Conservation (phyloP, 2,797 vertebrate species). For the Holocentrus rufus region DNA sequence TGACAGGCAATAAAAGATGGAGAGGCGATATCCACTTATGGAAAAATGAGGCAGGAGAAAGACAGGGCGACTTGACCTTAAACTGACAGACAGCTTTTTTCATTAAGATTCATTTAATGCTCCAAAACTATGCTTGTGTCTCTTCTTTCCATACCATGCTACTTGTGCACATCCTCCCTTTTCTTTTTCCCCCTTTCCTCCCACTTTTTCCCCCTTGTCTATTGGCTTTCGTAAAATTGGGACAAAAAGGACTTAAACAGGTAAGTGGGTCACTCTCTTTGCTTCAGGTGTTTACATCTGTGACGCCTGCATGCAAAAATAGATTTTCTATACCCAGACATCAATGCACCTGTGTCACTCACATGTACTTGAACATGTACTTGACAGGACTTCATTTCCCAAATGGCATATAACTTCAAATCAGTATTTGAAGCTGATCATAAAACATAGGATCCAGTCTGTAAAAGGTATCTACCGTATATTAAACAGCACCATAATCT, state of each 20-base stretch:
- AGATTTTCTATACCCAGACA: slow-evolving; percentile 33
- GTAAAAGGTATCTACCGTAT: too few relatives aligned
- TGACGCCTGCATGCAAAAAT: slow-evolving; percentile 45
- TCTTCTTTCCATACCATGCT: not conserved
- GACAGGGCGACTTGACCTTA: slow-evolving; percentile 39
- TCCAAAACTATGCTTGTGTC: not conserved
- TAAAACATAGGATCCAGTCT: too few relatives aligned
- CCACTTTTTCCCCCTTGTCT: slow-evolving; percentile 27
- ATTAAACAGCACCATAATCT: too few relatives aligned
- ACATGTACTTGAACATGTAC: not conserved
- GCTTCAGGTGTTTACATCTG: slow-evolving; percentile 47
- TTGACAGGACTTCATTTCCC: not conserved
- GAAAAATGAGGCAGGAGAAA: slow-evolving; percentile 31
- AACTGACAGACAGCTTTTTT: slow-evolving; percentile 55
- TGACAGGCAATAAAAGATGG: slow-evolving; percentile 45
- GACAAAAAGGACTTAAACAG: slow-evolving; percentile 68
- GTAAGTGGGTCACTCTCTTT: slow-evolving; percentile 72
- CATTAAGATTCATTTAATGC: slow-evolving; percentile 49
- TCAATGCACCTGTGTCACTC: not conserved
- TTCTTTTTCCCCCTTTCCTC: not conserved
- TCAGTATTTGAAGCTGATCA: not conserved
- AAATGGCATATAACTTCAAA: not conserved
- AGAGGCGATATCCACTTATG: slow-evolving; percentile 28
- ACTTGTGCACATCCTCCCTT: not conserved
- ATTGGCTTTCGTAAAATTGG: slow-evolving; percentile 44